These are phyloP conservation scores for Halcyon leucocephala DNA, from an alignment of 2,797 vertebrate species.

Conservation along the genomic window DNA sequence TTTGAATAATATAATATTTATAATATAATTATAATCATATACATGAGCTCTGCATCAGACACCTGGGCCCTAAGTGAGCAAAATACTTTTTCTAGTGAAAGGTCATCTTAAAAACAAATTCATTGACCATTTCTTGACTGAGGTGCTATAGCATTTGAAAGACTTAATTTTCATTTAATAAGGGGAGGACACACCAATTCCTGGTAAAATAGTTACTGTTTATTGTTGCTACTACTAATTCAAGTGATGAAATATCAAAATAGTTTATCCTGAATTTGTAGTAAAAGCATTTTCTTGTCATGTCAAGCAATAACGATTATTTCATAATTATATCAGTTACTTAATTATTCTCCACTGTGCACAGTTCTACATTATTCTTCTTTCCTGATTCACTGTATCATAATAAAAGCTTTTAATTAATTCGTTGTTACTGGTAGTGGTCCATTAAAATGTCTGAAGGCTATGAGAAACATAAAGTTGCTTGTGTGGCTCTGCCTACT, in stretches of 20 bases:
- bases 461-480: conserved; percentile 47
- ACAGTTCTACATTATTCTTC: conserved; percentile 32
- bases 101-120: not conserved
- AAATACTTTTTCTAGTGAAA: not conserved
- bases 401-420: conserved; percentile 67
- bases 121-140: not conserved
- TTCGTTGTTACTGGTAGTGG: conserved; percentile 55
- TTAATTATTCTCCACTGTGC: conserved; percentile 44
- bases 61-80: not conserved
- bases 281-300: not conserved
- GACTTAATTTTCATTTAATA: not conserved
- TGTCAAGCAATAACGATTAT: not conserved
- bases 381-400: conserved; percentile 58
- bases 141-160: not conserved
- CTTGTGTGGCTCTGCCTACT: conserved; percentile 30
- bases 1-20: not conserved
- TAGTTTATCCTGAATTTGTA: not conserved
- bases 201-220: not conserved
- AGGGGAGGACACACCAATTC: not conserved
- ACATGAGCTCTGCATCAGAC: not conserved
- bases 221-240: not conserved
- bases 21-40: too few species aligned
- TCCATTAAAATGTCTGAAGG: conserved; percentile 63
- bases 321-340: conserved; percentile 37
- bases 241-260: not conserved